phyloP scores from a whole-genome alignment of 2,113 vertebrate species.

The Pungitius pungitius region DNA sequence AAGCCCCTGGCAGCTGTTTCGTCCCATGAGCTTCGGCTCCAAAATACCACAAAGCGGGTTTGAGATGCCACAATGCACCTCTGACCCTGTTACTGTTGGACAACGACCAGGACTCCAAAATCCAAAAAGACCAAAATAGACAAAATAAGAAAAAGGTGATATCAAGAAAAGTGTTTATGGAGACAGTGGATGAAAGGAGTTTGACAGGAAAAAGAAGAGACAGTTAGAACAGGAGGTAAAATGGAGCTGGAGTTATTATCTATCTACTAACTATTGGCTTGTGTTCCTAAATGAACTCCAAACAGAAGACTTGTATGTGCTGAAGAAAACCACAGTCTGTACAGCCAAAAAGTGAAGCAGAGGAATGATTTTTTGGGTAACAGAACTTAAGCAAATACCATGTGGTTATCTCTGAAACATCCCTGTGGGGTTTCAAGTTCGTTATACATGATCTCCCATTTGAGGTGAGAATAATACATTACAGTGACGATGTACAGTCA shows the following conservation, averaged over 20 bases:
- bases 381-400: slow-evolving; percentile 23
- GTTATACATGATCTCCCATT: not conserved
- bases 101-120: slow-evolving; percentile 37
- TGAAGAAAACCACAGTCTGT: slow-evolving; percentile 71
- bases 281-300: slow-evolving; percentile 65
- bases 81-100: slow-evolving; percentile 64
- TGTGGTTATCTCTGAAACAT: not conserved
- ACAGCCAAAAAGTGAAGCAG: slow-evolving; percentile 67
- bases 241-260: slow-evolving; percentile 38
- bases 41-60: slow-evolving; percentile 49
- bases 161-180: slow-evolving; percentile 17
- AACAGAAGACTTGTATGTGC: slow-evolving; percentile 72
- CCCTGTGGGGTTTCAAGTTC: not conserved
- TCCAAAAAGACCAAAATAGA: slow-evolving; percentile 37
- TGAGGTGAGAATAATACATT: slow-evolving; percentile 4
- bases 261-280: slow-evolving; percentile 63
- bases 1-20: slow-evolving; percentile 71
- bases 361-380: slow-evolving; percentile 64
- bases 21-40: slow-evolving; percentile 52
- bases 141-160: slow-evolving; percentile 17
- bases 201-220: slow-evolving; percentile 34
- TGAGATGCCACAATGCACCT: slow-evolving; percentile 55
- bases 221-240: slow-evolving; percentile 14
- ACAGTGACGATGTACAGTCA: not conserved
- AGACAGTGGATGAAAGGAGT: slow-evolving; percentile 42